These are phyloP conservation scores for Amphibalanus amphitrite DNA, from an alignment of 1,140 invertebrate genomes.

Conservation along the genomic window DNA sequence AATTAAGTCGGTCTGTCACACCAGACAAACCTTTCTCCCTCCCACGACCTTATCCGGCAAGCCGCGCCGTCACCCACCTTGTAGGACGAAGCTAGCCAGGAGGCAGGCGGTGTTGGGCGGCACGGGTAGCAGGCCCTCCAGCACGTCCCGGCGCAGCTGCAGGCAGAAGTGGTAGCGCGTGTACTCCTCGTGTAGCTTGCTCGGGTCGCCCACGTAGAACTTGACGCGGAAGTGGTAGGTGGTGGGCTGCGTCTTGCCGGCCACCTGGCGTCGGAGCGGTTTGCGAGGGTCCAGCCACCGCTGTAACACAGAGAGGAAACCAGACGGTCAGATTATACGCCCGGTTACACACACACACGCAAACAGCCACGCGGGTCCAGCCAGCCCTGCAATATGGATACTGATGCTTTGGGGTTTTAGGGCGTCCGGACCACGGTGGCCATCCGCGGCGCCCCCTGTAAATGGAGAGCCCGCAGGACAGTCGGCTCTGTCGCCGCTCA, in stretches of 20 bases:
- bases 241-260: conserved; percentile 15
- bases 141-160: conserved; percentile 78
- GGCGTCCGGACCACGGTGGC: too few species aligned
- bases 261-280: conserved; percentile 69
- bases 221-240: conserved; percentile 59
- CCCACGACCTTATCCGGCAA: too few species aligned
- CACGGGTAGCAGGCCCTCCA: conserved; percentile 62
- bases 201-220: conserved; percentile 94
- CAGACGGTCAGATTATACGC: not conserved
- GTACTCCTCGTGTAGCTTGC: conserved; percentile 88
- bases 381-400: too few species aligned
- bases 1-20: too few species aligned
- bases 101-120: conserved; percentile 68
- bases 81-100: conserved; percentile 86
- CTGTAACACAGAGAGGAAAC: conserved; percentile 39
- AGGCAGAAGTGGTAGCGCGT: conserved; percentile 48
- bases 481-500: too few species aligned
- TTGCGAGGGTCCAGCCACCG: conserved; percentile 80
- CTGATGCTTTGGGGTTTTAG: too few species aligned
- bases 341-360: too few species aligned
- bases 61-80: conserved; percentile 60
- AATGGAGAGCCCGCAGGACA: too few species aligned
- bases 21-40: too few species aligned
- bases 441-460: too few species aligned
- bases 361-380: too few species aligned